A percentile compares a stretch with the other conserved stretches of the same genome.
Evolutionary conservation across 2,113 vertebrate species (phyloP).

Genomic region (Geothlypis trichas): DNA sequence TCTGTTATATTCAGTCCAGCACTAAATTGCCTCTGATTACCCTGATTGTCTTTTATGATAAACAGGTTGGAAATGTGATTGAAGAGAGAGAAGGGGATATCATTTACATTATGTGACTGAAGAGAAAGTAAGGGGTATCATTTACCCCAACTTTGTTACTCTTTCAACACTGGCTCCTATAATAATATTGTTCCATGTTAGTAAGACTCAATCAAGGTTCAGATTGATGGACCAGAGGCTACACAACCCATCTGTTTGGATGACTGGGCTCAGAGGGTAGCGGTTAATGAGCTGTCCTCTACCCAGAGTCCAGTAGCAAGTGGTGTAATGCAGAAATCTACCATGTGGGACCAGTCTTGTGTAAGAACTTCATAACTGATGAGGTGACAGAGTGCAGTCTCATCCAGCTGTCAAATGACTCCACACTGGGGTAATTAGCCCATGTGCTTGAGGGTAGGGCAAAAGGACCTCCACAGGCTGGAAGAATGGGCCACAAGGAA

Average conservation of each 20-base stretch:
- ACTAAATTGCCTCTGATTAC: not conserved
- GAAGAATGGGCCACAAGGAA: not conserved
- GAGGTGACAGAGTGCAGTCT: not conserved
- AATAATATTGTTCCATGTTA: not conserved
- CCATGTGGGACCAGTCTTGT: not conserved
- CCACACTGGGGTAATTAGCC: not conserved
- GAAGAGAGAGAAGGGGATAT: not conserved
- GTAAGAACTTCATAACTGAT: not conserved
- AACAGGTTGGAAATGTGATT: not conserved
- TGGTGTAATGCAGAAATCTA: not conserved
- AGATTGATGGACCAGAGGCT: not conserved
- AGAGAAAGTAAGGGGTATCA: accelerated
- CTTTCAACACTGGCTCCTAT: not conserved
- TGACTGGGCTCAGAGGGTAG: not conserved
- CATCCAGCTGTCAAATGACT: not conserved
- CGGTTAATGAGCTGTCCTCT: not conserved
- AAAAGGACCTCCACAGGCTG: not conserved
- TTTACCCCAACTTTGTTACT: not conserved
- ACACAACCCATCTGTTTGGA: not conserved
- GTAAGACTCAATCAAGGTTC: not conserved
- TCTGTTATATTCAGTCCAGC: not conserved
- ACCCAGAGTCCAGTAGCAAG: not conserved
- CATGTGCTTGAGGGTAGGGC: not conserved
- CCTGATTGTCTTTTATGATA: not conserved
- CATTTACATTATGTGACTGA: not conserved